Base-by-base conservation (phyloP, 2,113 vertebrate species). In the Fukomys damarensis region DNA sequence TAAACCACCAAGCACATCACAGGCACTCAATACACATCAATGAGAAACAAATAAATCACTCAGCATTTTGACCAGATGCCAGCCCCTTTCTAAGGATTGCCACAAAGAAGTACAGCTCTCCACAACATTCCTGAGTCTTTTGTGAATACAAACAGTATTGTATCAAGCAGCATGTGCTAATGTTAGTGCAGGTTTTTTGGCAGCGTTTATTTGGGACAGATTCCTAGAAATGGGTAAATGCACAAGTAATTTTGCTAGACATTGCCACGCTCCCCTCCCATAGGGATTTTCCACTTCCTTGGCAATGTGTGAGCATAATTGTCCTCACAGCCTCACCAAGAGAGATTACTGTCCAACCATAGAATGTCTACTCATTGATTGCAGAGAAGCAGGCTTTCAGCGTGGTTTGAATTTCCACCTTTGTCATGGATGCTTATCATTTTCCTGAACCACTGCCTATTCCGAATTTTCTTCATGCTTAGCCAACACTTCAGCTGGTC, bases 11-110 rank as follows among this genome's bases (percentile, higher is more conserved):
- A 59, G 58, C 49, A 49, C 84, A 30, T 28, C 1, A 8, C 68
- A 81, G 70, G 41, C 61, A 13, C 86, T 89, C 72, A 54, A 63
- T 14, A 54, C 65, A 81, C 54, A 86, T 63, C 68, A 66, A 20
- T 84, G 70, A 86, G 68, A 94, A 95, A 96, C 74, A 94, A 93
- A 95, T 61, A 61, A 94, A 89, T 93, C 91, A 92, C 68, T 30
- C 16, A 13, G 20, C 6, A 11, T 74, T 95, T 70, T 70, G 83
- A 86, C 80, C 17, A 2, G 61, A 58, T 79, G 83, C 68, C 95
- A 91, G n/a, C 10, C 43, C 54, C 24, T 86, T 93, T 74, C 91
- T 89, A 72, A 58, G 32, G 85, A 72, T 65, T 89, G 19, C 52
- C 28, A 12, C 72, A 68, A 30, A 86, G 87, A 77, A 85, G 65